These are phyloP conservation scores for Forbesichthys agassizii DNA, from an alignment of 2,113 vertebrate genomes.

Conservation along the genomic window DNA sequence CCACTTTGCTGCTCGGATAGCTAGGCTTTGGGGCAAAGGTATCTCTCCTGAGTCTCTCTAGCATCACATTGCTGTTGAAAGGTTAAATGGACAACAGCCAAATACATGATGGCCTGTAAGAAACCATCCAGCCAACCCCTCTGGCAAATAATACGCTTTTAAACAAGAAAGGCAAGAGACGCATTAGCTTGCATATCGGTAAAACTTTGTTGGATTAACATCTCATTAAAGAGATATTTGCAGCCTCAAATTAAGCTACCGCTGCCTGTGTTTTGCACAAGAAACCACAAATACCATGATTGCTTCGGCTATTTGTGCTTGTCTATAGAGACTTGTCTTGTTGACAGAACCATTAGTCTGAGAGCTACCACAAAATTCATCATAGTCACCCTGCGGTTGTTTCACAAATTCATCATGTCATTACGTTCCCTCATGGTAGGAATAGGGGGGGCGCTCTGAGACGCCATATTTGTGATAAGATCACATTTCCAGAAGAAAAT, in stretches of 20 bases:
- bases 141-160: slow-evolving; percentile 13
- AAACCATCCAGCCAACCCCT: slow-evolving; percentile 34
- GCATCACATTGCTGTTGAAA: slow-evolving; percentile 34
- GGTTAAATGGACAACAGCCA: slow-evolving; percentile 53
- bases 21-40: slow-evolving; percentile 31
- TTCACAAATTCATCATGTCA: slow-evolving; percentile 73
- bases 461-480: slow-evolving; percentile 44
- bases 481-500: slow-evolving; percentile 43
- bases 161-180: slow-evolving; percentile 1
- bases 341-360: slow-evolving; percentile 72
- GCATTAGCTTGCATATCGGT: no score
- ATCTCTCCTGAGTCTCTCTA: slow-evolving; percentile 44
- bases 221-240: neutral
- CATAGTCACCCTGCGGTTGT: slow-evolving; percentile 66
- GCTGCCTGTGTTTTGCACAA: slow-evolving; percentile 61
- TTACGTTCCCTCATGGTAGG: slow-evolving; percentile 61
- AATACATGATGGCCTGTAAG: slow-evolving; percentile 16
- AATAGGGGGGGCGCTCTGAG: neutral
- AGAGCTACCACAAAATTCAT: slow-evolving; percentile 71
- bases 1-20: slow-evolving; percentile 31
- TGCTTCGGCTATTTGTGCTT: slow-evolving; percentile 59
- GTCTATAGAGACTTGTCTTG: slow-evolving; percentile 59
- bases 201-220: slow-evolving; percentile 19
- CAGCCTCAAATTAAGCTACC: slow-evolving; percentile 27
- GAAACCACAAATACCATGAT: slow-evolving; percentile 66